Conservation (phyloP, 2,113 vertebrate genomes). For the Syrmaticus mikado region DNA sequence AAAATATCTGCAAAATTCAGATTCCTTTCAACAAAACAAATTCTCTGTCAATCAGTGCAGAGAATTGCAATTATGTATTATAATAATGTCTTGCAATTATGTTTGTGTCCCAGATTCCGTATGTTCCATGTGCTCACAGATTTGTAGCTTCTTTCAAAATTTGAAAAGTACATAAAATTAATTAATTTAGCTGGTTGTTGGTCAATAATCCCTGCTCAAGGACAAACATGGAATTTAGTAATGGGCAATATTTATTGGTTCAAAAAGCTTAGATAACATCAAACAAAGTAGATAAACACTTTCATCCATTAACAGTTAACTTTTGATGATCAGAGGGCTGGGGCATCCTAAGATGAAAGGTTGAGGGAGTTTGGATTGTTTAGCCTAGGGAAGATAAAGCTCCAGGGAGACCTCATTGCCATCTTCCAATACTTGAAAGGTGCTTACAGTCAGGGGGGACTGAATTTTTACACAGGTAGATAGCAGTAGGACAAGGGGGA, state of each 20-base stretch:
- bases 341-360: too few species aligned
- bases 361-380: too few species aligned
- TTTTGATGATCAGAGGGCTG: too few species aligned
- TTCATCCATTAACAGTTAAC: background rate
- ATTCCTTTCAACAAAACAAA: background rate
- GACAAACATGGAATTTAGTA: background rate
- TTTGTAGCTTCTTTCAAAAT: background rate
- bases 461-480: too few species aligned
- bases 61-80: background rate
- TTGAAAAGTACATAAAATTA: background rate
- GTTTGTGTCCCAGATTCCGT: background rate
- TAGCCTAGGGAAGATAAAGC: too few species aligned
- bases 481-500: too few species aligned
- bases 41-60: background rate
- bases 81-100: background rate
- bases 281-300: background rate
- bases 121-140: accelerated
- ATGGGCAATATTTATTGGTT: background rate
- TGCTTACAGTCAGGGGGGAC: too few species aligned
- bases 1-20: background rate
- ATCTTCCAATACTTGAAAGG: too few species aligned
- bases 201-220: background rate
- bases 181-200: background rate
- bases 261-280: background rate
- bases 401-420: too few species aligned